phyloP scores from a whole-genome alignment of 2,113 vertebrate genomes.

The Pelecanus crispus region DNA sequence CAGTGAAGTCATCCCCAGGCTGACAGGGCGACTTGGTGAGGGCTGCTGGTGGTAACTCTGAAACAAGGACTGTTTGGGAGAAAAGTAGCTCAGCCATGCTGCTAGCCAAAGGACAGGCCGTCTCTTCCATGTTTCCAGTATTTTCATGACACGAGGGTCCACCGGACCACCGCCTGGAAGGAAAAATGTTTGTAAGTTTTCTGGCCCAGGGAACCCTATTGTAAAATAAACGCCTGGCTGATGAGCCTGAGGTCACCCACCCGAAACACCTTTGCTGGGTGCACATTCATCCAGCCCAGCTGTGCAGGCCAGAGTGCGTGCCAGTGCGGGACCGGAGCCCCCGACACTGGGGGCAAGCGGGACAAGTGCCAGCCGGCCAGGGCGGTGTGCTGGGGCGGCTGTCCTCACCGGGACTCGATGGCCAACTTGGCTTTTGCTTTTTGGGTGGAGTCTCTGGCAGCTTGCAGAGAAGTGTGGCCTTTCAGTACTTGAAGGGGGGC shows the following conservation, averaged over 20 bases:
- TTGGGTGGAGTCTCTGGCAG: accelerated
- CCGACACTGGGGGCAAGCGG: accelerated
- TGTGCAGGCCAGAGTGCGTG: accelerated
- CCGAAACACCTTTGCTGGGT: neutral
- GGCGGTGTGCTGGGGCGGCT: accelerated
- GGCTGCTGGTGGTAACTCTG: neutral
- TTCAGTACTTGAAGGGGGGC: too few species aligned
- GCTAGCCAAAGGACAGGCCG: neutral
- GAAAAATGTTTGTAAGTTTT: neutral
- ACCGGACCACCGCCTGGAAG: neutral
- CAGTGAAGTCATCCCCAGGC: neutral
- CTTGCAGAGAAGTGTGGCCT: accelerated
- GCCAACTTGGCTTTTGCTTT: neutral
- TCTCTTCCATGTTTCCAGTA: neutral
- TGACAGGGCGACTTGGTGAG: too few species aligned
- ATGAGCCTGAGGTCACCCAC: neutral
- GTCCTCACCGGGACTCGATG: accelerated
- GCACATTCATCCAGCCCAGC: neutral
- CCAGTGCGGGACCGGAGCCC: accelerated
- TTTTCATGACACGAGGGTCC: accelerated
- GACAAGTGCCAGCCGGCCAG: accelerated
- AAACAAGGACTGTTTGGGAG: neutral
- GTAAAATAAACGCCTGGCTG: neutral
- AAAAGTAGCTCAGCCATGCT: neutral
- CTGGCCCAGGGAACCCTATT: neutral